A percentile compares a stretch with the other conserved stretches of the same genome.
These are phyloP conservation scores for Eurois occulta DNA, from an alignment of 2,888 invertebrate genomes.

Conservation along the genomic window DNA sequence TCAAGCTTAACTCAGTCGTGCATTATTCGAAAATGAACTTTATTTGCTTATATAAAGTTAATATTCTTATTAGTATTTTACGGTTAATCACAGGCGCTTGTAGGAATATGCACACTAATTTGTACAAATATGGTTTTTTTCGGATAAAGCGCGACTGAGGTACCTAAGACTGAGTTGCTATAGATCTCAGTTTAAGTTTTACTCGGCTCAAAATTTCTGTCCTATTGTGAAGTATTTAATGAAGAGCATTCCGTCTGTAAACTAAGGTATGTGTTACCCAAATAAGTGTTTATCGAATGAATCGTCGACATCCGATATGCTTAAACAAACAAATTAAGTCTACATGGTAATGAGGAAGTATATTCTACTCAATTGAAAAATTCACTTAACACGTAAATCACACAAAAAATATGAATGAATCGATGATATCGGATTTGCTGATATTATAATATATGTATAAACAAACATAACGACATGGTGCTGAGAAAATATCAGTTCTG, in stretches of 20 bases:
- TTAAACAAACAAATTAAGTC: slow-evolving; percentile 26
- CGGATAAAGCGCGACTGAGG: not conserved
- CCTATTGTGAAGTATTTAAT: not conserved
- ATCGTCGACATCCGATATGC: not conserved
- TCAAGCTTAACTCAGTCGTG: not conserved
- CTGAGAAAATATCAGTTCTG: not conserved
- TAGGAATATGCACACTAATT: not conserved
- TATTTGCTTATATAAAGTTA: not conserved
- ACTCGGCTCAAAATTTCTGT: not conserved
- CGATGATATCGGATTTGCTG: slow-evolving; percentile 2
- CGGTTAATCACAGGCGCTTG: not conserved
- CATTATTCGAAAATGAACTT: not conserved
- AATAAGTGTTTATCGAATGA: not conserved
- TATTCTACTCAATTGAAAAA: not conserved
- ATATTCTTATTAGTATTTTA: not conserved
- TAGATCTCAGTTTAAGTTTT: not conserved
- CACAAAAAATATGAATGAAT: slow-evolving; percentile 6
- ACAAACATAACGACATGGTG: slow-evolving; percentile 4
- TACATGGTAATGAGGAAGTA: not conserved
- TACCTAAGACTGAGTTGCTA: not conserved
- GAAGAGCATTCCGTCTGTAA: not conserved
- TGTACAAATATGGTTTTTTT: not conserved
- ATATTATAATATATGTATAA: not conserved
- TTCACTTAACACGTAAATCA: not conserved
- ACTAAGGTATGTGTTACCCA: not conserved